These are phyloP conservation scores for Temnothorax unifasciatus DNA, from an alignment of 2,888 invertebrate species.

Conservation along the genomic window DNA sequence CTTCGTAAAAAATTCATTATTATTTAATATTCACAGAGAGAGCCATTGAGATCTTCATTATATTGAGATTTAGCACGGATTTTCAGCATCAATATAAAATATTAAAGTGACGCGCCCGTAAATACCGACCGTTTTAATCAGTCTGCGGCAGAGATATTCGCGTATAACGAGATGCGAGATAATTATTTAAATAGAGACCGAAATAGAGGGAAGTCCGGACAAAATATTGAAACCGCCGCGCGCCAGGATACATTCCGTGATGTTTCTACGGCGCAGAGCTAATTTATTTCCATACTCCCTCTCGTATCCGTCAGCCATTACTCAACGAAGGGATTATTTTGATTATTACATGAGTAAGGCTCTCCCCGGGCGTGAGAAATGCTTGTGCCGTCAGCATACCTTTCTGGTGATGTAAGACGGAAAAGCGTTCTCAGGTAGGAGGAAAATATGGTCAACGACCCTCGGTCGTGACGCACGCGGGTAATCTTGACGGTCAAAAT, in stretches of 20 bases:
- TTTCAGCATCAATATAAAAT: constrained; percentile 25
- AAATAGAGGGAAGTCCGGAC: neutral
- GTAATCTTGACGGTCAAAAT: constrained; percentile 30
- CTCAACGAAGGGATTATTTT: neutral
- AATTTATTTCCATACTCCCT: constrained; percentile 14
- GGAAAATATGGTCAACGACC: constrained; percentile 67
- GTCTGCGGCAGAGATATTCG: neutral
- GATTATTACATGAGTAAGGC: constrained; percentile 5
- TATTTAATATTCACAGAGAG: constrained; percentile 16
- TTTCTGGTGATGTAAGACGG: constrained; percentile 46
- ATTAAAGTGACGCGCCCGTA: constrained; percentile 1
- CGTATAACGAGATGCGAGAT: neutral
- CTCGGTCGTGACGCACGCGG: constrained; percentile 62
- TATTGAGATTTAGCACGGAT: constrained; percentile 6
- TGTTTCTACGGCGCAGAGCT: no score
- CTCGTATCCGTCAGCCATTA: neutral
- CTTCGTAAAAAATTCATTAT: constrained; percentile 8
- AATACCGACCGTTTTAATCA: constrained; percentile 16
- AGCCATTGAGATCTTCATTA: neutral
- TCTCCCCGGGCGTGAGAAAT: neutral
- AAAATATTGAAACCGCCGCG: neutral
- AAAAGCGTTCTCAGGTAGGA: constrained; percentile 64
- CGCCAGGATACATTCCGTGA: neutral
- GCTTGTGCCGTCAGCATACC: neutral
- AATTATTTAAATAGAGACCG: constrained; percentile 25